Conservation (phyloP, 2,797 vertebrate species). For the Clamator glandarius region DNA sequence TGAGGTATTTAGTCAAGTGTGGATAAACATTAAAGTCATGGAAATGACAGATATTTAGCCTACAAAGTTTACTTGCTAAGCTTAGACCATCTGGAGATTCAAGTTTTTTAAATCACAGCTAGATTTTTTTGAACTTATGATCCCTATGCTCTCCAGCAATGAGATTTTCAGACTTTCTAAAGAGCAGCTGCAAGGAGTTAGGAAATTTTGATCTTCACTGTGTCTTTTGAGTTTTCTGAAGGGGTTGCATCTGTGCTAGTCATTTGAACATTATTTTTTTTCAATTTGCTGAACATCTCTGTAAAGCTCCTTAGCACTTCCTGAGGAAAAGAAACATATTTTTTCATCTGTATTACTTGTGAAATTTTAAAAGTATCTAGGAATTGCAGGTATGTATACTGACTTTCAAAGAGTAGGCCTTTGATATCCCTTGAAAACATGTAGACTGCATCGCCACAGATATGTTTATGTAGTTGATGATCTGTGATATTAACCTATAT, state of each 20-base stretch:
- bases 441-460: not conserved
- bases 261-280: not conserved
- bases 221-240: not conserved
- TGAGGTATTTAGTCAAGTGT: not conserved
- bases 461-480: not conserved
- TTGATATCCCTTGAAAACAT: not conserved
- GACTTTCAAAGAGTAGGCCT: not conserved
- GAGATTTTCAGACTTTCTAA: not conserved
- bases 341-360: not conserved
- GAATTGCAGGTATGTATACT: not conserved
- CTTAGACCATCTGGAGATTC: not conserved
- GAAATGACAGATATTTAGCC: not conserved
- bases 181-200: not conserved
- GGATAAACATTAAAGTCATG: not conserved
- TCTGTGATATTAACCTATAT: not conserved
- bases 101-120: not conserved
- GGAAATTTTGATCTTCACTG: not conserved
- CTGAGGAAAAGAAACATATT: not conserved
- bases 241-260: not conserved
- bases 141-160: not conserved
- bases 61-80: not conserved
- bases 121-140: not conserved
- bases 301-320: not conserved
- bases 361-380: not conserved
- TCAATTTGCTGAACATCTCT: not conserved